Evolutionary conservation across 2,888 invertebrate species (phyloP).

Genomic region (Drosophila greeni): DNA sequence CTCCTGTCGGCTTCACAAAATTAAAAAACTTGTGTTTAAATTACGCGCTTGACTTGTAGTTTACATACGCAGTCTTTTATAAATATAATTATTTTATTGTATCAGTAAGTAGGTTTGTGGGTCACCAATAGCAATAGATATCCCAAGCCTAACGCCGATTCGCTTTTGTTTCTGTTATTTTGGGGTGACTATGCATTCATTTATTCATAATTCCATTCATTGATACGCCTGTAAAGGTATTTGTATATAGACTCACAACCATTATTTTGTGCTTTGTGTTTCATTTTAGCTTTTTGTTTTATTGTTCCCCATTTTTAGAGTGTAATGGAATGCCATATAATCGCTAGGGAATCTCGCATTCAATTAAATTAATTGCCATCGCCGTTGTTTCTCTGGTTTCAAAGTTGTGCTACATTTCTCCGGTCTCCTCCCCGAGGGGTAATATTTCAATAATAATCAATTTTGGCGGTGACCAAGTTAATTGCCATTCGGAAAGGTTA

Average conservation of each 20-base stretch:
- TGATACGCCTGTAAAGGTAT: slow-evolving; percentile 35
- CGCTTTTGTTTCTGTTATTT: no score
- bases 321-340: slow-evolving; percentile 35
- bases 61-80: not conserved
- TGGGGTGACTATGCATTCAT: slow-evolving; percentile 42
- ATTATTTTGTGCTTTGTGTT: slow-evolving; percentile 45
- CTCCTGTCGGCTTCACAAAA: no score
- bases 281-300: slow-evolving; percentile 44
- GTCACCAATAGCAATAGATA: slow-evolving; percentile 33
- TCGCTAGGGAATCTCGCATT: slow-evolving; percentile 61
- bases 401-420: slow-evolving; percentile 29
- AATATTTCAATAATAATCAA: slow-evolving; percentile 32
- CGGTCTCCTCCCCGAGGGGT: not conserved
- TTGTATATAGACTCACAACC: slow-evolving; percentile 4
- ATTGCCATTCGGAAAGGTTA: slow-evolving; percentile 23
- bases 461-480: slow-evolving; percentile 19
- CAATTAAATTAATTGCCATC: slow-evolving; percentile 68
- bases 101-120: slow-evolving; percentile 5
- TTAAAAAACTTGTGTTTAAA: no score
- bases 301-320: slow-evolving; percentile 12
- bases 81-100: no score
- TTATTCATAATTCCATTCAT: slow-evolving; percentile 57
- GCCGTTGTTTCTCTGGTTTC: slow-evolving; percentile 50
- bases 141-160: no score
- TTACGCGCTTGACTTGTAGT: no score